Evolutionary conservation across 2,797 vertebrate species (phyloP).

Genomic region (Ctenochaetus hawaiiensis): DNA sequence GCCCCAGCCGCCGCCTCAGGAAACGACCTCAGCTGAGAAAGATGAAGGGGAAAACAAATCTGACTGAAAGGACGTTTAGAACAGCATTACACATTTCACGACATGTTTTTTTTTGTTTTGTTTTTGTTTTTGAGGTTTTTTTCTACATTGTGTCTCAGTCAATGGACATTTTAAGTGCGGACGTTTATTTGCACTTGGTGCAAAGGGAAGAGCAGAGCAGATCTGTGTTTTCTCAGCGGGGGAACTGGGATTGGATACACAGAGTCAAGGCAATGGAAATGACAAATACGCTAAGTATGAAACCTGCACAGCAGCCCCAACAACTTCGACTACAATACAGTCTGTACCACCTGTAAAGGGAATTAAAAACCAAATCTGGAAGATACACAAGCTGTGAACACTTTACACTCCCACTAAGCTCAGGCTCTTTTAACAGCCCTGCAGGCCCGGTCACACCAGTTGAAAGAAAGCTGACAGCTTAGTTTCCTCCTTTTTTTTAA

Average conservation of each 20-base stretch:
- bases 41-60: conserved; percentile 68
- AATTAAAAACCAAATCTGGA: conserved; percentile 23
- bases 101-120: conserved; percentile 28
- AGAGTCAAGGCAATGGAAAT: conserved; percentile 4
- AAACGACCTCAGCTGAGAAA: conserved; percentile 61
- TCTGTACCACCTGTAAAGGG: conserved; percentile 14
- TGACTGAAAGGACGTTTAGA: conserved; percentile 71
- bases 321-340: conserved; percentile 1
- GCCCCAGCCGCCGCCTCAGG: conserved; percentile 62
- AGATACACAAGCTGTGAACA: background rate
- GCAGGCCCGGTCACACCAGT: background rate
- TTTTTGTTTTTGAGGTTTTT: conserved; percentile 12
- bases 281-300: conserved; percentile 1
- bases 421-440: background rate
- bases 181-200: conserved; percentile 62
- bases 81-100: conserved; percentile 46
- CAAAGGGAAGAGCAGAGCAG: conserved; percentile 45
- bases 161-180: conserved; percentile 50
- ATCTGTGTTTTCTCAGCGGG: conserved; percentile 22
- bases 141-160: conserved; percentile 51
- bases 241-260: conserved; percentile 16
- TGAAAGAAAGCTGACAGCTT: background rate
- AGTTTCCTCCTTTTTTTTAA: background rate
- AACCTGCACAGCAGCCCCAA: conserved; percentile 12
- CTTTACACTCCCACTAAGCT: background rate